Conservation (phyloP, 2,113 vertebrate species). For the Rhipidura dahli region DNA sequence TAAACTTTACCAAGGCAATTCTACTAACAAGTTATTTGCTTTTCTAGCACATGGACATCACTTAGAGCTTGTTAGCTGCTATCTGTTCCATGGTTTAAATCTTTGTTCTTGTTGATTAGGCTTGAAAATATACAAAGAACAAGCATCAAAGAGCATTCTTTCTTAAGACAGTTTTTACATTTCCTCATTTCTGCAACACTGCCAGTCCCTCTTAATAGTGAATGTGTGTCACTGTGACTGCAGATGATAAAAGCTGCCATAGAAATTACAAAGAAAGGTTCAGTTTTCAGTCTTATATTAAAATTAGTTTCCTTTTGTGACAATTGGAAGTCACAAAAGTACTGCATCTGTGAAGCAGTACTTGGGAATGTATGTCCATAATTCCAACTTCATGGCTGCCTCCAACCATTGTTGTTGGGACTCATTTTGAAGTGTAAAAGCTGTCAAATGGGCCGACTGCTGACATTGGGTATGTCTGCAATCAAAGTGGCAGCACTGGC, state of each 20-base stretch:
- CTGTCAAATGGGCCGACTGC: background rate
- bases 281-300: background rate
- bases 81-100: background rate
- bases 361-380: background rate
- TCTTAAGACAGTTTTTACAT: background rate
- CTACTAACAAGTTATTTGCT: background rate
- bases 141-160: background rate
- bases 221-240: background rate
- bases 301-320: background rate
- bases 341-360: background rate
- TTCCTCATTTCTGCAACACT: background rate
- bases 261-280: background rate
- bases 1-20: background rate
- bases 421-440: background rate
- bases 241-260: background rate
- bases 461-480: fast-evolving
- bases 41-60: background rate
- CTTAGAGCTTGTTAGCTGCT: background rate
- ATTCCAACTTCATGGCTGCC: background rate
- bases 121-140: background rate
- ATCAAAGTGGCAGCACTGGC: background rate
- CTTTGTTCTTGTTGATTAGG: background rate
- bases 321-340: background rate
- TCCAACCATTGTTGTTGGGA: background rate
- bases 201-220: background rate